phyloP scores from a whole-genome alignment of 2,797 vertebrate genomes.

The Poeciliopsis presidionis region DNA sequence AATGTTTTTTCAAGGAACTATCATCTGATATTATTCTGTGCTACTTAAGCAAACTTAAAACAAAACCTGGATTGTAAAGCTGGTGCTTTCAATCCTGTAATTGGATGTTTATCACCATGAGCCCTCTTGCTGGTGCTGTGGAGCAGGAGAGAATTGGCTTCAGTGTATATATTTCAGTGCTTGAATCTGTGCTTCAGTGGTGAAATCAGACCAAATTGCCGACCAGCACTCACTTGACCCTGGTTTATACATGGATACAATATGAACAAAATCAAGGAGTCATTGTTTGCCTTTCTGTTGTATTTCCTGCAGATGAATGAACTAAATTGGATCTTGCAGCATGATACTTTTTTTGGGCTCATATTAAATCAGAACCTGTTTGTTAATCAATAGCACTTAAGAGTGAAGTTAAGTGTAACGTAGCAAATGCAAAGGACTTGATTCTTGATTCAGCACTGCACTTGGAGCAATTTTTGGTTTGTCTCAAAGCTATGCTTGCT shows the following conservation, averaged over 20 bases:
- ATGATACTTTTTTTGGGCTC: neutral
- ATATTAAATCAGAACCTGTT: neutral
- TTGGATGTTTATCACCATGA: neutral
- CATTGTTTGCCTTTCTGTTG: neutral
- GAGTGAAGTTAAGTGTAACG: neutral
- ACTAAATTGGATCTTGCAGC: neutral
- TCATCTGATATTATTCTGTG: neutral
- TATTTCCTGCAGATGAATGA: neutral
- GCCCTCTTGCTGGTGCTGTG: neutral
- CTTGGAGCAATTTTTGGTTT: neutral
- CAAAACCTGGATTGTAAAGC: neutral
- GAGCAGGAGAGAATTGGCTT: neutral
- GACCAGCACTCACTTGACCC: neutral
- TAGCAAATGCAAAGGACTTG: neutral
- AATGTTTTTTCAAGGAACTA: neutral
- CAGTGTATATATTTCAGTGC: neutral
- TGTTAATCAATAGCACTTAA: slow-evolving; percentile 1
- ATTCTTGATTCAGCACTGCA: neutral
- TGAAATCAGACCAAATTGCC: neutral
- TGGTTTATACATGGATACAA: neutral
- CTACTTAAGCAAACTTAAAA: neutral
- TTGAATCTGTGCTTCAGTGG: slow-evolving; percentile 1
- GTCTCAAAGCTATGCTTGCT: neutral
- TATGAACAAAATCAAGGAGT: neutral
- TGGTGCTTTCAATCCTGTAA: neutral